phyloP scores from a whole-genome alignment of 1,140 invertebrate genomes.

The Muscidifurax raptorellus region DNA sequence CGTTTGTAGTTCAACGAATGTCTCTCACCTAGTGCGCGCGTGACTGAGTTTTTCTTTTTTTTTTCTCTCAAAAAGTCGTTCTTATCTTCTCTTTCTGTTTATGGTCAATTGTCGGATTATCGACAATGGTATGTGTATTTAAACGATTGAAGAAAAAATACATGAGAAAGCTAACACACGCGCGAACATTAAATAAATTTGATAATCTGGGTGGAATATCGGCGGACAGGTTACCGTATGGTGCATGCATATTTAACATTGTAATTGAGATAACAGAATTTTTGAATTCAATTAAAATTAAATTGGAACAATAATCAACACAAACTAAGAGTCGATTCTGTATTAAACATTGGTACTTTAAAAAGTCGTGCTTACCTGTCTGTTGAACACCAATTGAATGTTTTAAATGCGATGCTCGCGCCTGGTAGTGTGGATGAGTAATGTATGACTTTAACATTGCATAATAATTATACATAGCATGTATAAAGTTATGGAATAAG shows the following conservation, averaged over 20 bases:
- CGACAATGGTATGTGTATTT: conserved; percentile 65
- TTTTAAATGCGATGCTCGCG: conserved; percentile 64
- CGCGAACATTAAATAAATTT: conserved; percentile 49
- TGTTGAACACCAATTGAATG: conserved; percentile 38
- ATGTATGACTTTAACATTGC: conserved; percentile 72
- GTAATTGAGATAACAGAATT: neutral
- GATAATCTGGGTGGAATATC: conserved; percentile 18
- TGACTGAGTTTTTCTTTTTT: conserved; percentile 71
- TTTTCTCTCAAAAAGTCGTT: conserved; percentile 46
- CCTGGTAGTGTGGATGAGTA: conserved; percentile 68
- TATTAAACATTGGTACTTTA: conserved; percentile 34
- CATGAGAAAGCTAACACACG: conserved; percentile 64
- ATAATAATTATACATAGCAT: conserved; percentile 76
- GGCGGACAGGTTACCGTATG: conserved; percentile 20
- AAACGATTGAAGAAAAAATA: conserved; percentile 60
- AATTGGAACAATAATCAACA: neutral
- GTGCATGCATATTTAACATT: conserved; percentile 12
- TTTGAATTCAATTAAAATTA: neutral
- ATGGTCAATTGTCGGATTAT: conserved; percentile 50
- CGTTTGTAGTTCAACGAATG: conserved; percentile 74
- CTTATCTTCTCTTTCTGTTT: conserved; percentile 53
- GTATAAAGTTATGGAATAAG: conserved; percentile 74
- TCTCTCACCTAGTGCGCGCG: conserved; percentile 74
- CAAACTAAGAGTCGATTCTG: neutral
- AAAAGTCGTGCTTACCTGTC: conserved; percentile 44